phyloP scores from a whole-genome alignment of 2,888 invertebrate species.

The Pseudococcus longispinus region DNA sequence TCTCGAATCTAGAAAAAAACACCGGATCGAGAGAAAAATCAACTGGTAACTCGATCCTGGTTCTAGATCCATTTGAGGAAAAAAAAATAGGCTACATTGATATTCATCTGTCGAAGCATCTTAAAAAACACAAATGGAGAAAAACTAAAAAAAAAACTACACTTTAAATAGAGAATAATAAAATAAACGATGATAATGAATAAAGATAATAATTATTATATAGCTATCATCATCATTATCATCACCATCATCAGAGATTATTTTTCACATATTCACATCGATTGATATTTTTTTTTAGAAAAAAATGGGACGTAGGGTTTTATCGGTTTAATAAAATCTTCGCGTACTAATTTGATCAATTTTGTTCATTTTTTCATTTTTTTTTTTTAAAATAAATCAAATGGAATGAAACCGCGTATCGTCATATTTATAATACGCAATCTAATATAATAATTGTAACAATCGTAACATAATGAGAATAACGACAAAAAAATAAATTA shows the following conservation, averaged over 20 bases:
- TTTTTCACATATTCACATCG: not conserved
- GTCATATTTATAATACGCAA: not conserved
- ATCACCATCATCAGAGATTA: not conserved
- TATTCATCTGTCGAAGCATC: too few species aligned
- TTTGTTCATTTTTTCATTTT: slow-evolving; percentile 3
- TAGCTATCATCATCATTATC: slow-evolving; percentile 28
- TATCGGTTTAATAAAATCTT: not conserved
- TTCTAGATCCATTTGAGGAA: too few species aligned
- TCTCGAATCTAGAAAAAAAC: too few species aligned
- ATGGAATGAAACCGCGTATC: slow-evolving; percentile 7
- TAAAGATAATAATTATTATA: not conserved
- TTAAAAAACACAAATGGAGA: not conserved
- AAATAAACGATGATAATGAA: not conserved
- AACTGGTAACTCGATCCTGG: too few species aligned
- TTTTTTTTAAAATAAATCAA: slow-evolving; percentile 1
- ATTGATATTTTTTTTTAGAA: not conserved
- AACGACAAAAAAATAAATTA: slow-evolving; percentile 29
- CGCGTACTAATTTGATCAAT: not conserved
- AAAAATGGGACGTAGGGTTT: not conserved
- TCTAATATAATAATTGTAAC: slow-evolving; percentile 27
- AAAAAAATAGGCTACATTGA: too few species aligned
- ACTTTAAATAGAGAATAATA: slow-evolving; percentile 13
- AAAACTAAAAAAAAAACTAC: not conserved
- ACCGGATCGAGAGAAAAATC: too few species aligned
- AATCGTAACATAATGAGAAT: slow-evolving; percentile 32